These are phyloP conservation scores for Adelphocoris suturalis DNA, from an alignment of 2,888 invertebrate genomes.

Conservation along the genomic window DNA sequence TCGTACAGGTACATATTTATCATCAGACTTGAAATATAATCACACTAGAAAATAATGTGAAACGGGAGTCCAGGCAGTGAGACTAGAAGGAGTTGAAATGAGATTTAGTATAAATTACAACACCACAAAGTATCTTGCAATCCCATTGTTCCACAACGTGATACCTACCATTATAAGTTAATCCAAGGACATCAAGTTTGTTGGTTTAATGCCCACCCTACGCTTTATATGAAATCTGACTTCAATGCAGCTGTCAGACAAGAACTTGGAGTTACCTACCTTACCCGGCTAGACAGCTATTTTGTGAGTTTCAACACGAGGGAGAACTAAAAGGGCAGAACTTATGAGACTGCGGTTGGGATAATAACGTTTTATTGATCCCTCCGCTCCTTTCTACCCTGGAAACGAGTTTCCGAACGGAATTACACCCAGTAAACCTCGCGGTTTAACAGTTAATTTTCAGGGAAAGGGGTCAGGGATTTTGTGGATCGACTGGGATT, in stretches of 20 bases:
- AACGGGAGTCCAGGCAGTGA: no score
- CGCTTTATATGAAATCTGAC: background rate
- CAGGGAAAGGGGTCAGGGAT: conserved; percentile 11
- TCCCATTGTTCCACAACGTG: no score
- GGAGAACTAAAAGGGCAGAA: background rate
- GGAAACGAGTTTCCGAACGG: conserved; percentile 19
- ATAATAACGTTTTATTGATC: conserved; percentile 14
- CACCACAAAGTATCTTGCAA: no score
- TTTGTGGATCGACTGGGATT: conserved; percentile 26
- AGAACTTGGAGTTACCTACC: background rate
- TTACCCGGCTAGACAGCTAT: background rate
- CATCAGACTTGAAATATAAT: no score
- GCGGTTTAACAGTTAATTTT: conserved; percentile 26
- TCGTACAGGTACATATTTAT: no score
- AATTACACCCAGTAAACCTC: conserved; percentile 17
- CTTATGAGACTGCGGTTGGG: background rate
- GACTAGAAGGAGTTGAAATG: no score
- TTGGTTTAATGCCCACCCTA: no score
- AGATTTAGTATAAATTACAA: no score
- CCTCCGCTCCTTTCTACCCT: background rate
- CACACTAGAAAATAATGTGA: no score
- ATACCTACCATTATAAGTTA: no score
- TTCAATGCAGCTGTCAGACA: background rate
- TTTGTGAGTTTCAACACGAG: background rate
- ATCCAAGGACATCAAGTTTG: no score